phyloP scores from a whole-genome alignment of 2,797 vertebrate species.

The Pampus argenteus region DNA sequence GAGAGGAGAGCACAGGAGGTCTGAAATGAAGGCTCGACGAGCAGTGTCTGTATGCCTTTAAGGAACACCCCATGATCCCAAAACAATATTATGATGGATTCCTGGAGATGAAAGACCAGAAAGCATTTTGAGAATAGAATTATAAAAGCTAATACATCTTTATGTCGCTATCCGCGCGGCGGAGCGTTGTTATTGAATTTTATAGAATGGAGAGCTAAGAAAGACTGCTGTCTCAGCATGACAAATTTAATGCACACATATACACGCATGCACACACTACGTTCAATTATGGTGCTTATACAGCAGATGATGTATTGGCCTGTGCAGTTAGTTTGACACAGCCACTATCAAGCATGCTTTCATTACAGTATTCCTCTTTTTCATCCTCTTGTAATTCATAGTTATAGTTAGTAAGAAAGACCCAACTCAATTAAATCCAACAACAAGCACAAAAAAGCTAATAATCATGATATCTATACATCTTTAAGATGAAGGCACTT shows the following conservation, averaged over 20 bases:
- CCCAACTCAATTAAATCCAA: conserved; percentile 3
- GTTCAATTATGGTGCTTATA: conserved; percentile 23
- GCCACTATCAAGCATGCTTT: conserved; percentile 19
- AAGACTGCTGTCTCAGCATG: conserved; percentile 13
- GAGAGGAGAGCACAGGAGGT: background rate
- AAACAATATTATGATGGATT: conserved; percentile 38
- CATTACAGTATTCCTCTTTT: conserved; percentile 22
- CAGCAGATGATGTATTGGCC: conserved; percentile 35
- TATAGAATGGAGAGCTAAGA: conserved; percentile 6
- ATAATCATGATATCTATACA: background rate
- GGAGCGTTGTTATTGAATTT: conserved; percentile 18
- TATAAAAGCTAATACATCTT: conserved; percentile 21
- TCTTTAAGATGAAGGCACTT: background rate
- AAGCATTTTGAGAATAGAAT: conserved; percentile 24
- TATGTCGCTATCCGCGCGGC: conserved; percentile 1
- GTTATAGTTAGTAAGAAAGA: conserved; percentile 11
- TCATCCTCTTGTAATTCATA: background rate
- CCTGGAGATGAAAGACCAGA: conserved; percentile 10
- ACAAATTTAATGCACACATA: background rate
- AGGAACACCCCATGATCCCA: conserved; percentile 14
- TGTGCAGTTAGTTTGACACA: conserved; percentile 14
- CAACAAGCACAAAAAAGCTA: conserved; percentile 11
- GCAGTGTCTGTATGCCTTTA: background rate
- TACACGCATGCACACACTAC: background rate
- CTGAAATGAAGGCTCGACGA: conserved; percentile 11